phyloP scores from a whole-genome alignment of 2,113 vertebrate genomes.

The Lampris megalopsis region DNA sequence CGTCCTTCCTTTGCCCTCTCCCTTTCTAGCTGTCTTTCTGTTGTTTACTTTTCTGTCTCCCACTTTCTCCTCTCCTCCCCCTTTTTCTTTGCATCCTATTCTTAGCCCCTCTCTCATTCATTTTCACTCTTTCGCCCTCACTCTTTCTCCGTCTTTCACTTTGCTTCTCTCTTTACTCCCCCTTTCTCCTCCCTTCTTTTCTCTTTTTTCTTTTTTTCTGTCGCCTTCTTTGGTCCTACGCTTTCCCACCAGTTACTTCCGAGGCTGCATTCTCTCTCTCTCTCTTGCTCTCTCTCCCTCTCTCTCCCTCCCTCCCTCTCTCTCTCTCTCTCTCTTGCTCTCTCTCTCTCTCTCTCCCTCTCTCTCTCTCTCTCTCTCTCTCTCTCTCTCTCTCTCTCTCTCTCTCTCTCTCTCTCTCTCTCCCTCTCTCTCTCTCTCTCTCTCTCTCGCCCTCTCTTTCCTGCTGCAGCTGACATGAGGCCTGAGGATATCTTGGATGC shows the following conservation, averaged over 20 bases:
- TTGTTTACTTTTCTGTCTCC: too few relatives aligned
- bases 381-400: conserved; percentile 5
- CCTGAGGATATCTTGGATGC: conserved; percentile 60
- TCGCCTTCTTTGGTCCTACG: not conserved
- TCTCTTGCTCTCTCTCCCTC: not conserved
- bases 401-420: not conserved
- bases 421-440: not conserved
- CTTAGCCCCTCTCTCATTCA: not conserved
- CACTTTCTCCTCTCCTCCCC: too few relatives aligned
- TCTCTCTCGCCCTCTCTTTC: not conserved
- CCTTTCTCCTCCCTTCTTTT: not conserved
- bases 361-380: conserved; percentile 2
- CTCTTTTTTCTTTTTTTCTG: not conserved
- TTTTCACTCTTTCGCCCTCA: not conserved
- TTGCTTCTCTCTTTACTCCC: not conserved
- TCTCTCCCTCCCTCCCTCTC: not conserved
- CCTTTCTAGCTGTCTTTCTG: too few relatives aligned
- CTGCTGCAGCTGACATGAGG: conserved; percentile 53
- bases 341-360: not conserved
- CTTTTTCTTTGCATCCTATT: not conserved
- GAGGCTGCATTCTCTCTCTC: not conserved
- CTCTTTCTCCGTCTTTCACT: not conserved
- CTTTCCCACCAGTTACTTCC: too few relatives aligned
- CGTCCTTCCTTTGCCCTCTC: too few relatives aligned
- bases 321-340: not conserved